Evolutionary conservation across 2,888 invertebrate species (phyloP).

Genomic region (Anthophora plumipes): DNA sequence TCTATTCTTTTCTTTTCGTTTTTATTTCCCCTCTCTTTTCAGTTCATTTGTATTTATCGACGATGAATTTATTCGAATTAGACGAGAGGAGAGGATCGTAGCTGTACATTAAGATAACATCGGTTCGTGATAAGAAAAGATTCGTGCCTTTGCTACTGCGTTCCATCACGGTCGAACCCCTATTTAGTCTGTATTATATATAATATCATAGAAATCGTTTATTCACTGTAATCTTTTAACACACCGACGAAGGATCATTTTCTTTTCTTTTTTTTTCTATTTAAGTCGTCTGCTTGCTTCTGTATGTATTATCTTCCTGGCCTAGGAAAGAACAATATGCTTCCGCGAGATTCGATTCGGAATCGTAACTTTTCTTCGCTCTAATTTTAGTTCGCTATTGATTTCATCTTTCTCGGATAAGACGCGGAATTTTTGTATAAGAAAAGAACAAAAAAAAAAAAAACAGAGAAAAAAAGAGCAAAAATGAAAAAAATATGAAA

Average conservation of each 20-base stretch:
- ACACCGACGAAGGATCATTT: not conserved
- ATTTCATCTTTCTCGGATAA: not conserved
- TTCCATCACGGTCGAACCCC: slow-evolving; percentile 30
- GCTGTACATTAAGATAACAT: slow-evolving; percentile 5
- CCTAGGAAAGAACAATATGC: slow-evolving; percentile 34
- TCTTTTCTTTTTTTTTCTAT: not conserved
- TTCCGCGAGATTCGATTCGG: slow-evolving; percentile 29
- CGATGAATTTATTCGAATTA: not conserved
- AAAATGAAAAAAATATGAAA: not conserved
- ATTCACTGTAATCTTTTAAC: slow-evolving; percentile 12
- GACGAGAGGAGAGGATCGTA: slow-evolving; percentile 26
- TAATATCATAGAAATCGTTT: slow-evolving; percentile 34
- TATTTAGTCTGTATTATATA: slow-evolving; percentile 53
- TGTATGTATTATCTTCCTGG: not conserved
- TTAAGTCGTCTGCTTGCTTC: not conserved
- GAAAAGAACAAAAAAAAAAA: not conserved
- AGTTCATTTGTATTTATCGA: not conserved
- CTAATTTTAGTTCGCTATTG: not conserved
- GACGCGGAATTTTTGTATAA: not conserved
- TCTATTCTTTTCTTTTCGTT: not conserved
- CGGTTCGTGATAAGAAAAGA: slow-evolving; percentile 44
- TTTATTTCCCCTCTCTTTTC: too few relatives aligned
- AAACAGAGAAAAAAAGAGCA: not conserved
- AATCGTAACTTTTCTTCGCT: not conserved
- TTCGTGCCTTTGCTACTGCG: slow-evolving; percentile 57